phyloP scores from a whole-genome alignment of 2,888 invertebrate genomes.

The Cephalotes varians region DNA sequence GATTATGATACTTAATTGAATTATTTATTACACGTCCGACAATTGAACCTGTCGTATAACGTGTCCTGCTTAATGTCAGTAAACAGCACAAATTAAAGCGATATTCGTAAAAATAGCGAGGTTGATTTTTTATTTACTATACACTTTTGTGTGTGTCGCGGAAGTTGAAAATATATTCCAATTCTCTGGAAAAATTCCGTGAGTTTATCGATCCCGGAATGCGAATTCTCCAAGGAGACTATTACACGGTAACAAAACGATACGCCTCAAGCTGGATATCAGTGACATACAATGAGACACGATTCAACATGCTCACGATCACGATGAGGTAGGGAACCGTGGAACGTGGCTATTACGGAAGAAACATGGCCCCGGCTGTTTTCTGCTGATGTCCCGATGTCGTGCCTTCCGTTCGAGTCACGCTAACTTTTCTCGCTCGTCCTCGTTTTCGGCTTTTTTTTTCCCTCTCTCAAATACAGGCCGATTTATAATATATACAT shows the following conservation, averaged over 20 bases:
- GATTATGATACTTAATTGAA: conserved; percentile 15
- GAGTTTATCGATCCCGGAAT: conserved; percentile 38
- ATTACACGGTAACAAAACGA: conserved; percentile 53
- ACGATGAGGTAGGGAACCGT: conserved; percentile 56
- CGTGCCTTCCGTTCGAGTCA: conserved; percentile 78
- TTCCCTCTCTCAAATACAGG: neutral
- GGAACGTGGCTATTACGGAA: conserved; percentile 75
- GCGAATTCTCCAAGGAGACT: conserved; percentile 53
- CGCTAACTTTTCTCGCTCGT: conserved; percentile 69
- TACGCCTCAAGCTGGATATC: conserved; percentile 39
- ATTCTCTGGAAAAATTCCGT: conserved; percentile 32
- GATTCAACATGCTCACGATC: conserved; percentile 64
- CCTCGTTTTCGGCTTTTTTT: conserved; percentile 10
- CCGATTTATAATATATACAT: conserved; percentile 44
- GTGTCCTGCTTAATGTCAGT: neutral
- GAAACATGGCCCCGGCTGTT: conserved; percentile 73
- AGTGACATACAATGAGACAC: conserved; percentile 42
- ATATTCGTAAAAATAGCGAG: neutral
- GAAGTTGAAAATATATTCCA: neutral
- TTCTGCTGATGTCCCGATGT: conserved; percentile 78
- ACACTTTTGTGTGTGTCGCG: neutral
- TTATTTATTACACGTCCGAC: neutral
- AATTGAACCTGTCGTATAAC: neutral
- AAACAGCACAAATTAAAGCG: neutral
- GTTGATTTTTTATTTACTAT: neutral